These are phyloP conservation scores for Novumbra hubbsi DNA, from an alignment of 2,797 vertebrate species.

Conservation along the genomic window DNA sequence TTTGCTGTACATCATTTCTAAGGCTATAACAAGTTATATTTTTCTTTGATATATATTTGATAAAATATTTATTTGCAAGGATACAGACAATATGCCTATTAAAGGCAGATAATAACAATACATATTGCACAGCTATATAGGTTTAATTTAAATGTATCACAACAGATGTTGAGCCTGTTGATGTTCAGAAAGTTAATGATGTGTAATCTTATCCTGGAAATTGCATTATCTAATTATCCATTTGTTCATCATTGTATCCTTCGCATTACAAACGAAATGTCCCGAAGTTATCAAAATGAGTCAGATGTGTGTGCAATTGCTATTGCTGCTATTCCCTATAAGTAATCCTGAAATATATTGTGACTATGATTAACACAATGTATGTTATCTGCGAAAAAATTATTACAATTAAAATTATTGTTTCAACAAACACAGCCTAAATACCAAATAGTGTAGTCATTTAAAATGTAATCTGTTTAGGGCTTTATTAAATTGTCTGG, in stretches of 20 bases:
- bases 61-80: neutral
- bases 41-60: neutral
- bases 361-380: neutral
- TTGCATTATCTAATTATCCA: neutral
- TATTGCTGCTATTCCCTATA: neutral
- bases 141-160: neutral
- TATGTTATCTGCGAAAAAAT: neutral
- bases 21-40: neutral
- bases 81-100: neutral
- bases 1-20: neutral
- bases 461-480: neutral
- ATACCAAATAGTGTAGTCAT: neutral
- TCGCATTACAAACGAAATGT: neutral
- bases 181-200: neutral
- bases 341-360: neutral
- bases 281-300: neutral
- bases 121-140: neutral
- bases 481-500: neutral
- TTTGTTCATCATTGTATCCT: neutral
- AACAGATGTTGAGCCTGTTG: neutral
- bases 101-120: neutral
- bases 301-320: neutral
- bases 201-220: neutral
- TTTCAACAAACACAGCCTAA: neutral
- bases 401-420: too few relatives aligned